Percentiles rank a stretch among this genome's conserved stretches.
Evolutionary conservation across 2,797 vertebrate species (phyloP).

Genomic region (Cirrhinus molitorella): DNA sequence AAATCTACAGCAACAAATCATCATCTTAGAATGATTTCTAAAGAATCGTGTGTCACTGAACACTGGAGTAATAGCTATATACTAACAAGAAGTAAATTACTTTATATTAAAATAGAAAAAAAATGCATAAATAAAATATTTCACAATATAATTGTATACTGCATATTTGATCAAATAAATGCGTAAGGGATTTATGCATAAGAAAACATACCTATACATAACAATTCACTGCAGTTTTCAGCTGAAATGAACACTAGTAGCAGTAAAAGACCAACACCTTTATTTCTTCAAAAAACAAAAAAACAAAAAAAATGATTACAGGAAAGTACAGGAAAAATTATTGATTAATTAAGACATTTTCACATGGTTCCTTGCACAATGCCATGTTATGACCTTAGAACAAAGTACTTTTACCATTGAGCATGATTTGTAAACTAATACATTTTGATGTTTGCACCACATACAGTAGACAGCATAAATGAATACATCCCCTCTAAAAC

Average conservation of each 20-base stretch:
- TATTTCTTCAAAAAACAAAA: no score
- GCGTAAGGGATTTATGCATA: neutral
- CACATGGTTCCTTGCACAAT: neutral
- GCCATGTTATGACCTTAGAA: neutral
- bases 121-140: neutral
- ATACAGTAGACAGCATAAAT: no score
- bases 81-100: neutral
- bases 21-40: no score
- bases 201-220: neutral
- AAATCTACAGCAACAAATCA: no score
- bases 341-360: neutral
- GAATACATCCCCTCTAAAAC: no score
- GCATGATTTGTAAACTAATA: no score
- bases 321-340: no score
- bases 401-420: neutral
- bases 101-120: no score
- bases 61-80: neutral
- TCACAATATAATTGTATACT: neutral
- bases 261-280: neutral
- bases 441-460: no score
- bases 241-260: neutral
- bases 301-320: neutral
- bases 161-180: neutral
- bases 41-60: neutral
- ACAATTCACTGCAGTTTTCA: neutral